Conservation (phyloP, 1,140 invertebrate species). For the Euwallacea fornicatus region DNA sequence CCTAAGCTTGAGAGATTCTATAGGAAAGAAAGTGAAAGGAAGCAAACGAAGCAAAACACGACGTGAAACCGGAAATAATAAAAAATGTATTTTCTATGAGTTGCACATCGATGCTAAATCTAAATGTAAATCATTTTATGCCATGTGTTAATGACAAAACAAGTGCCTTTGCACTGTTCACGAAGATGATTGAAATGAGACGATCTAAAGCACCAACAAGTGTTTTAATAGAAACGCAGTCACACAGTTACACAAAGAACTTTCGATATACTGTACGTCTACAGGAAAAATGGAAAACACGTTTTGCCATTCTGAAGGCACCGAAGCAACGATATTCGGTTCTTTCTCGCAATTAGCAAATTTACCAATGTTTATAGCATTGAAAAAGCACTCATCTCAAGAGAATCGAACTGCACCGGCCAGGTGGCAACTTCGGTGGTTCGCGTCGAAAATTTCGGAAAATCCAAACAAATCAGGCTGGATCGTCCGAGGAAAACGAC, state of each 20-base stretch:
- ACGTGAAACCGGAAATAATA: too few species aligned
- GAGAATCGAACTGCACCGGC: conserved; percentile 60
- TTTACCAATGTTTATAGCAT: conserved; percentile 53
- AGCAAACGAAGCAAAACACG: too few species aligned
- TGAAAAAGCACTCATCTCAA: conserved; percentile 59
- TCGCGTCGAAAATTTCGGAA: conserved; percentile 53
- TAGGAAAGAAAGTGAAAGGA: too few species aligned
- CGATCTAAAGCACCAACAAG: conserved; percentile 61
- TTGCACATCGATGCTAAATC: too few species aligned
- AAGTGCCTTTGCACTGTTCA: conserved; percentile 43
- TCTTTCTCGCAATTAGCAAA: background rate
- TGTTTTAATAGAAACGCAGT: conserved; percentile 65
- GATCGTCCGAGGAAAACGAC: conserved; percentile 48
- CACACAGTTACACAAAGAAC: conserved; percentile 63
- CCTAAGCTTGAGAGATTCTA: too few species aligned
- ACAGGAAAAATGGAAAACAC: conserved; percentile 63
- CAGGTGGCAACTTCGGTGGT: conserved; percentile 68
- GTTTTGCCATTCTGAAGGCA: conserved; percentile 62
- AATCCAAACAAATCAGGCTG: conserved; percentile 43
- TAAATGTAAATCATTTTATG: too few species aligned
- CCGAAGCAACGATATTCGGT: conserved; percentile 52
- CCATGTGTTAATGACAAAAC: too few species aligned
- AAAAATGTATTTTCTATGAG: too few species aligned
- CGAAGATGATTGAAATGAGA: conserved; percentile 43
- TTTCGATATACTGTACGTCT: conserved; percentile 64